Conservation (phyloP, 1,140 invertebrate species). For the Zaprionus kolodkinae region DNA sequence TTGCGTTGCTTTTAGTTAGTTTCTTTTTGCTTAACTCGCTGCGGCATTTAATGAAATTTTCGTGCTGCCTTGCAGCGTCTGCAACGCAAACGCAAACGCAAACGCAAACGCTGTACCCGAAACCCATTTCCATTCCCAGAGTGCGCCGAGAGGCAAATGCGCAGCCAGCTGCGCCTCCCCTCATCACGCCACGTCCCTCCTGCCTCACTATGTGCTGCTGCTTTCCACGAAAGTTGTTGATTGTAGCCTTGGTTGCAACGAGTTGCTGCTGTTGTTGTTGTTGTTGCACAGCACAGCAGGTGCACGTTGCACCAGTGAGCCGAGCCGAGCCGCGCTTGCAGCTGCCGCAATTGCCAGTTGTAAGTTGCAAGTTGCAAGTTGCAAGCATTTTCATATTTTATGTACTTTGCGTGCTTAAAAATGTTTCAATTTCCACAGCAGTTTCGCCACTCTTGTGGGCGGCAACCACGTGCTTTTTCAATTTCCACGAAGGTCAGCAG, state of each 20-base stretch:
- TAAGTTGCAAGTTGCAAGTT: constrained; percentile 37
- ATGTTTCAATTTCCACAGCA: constrained; percentile 53
- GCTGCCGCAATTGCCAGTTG: constrained; percentile 33
- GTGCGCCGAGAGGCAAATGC: constrained; percentile 41
- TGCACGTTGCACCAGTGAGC: constrained; percentile 18
- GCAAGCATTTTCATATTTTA: constrained; percentile 75
- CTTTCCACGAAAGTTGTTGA: background rate
- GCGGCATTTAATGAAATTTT: constrained; percentile 75
- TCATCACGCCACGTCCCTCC: background rate
- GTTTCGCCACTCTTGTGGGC: constrained; percentile 17
- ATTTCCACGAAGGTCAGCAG: constrained; percentile 68
- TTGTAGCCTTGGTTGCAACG: constrained; percentile 8
- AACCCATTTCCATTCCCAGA: constrained; percentile 23
- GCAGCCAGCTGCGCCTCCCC: constrained; percentile 41
- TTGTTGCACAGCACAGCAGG: constrained; percentile 40
- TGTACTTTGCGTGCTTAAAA: constrained; percentile 77
- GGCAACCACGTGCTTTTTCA: constrained; percentile 37
- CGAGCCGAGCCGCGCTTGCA: constrained; percentile 19
- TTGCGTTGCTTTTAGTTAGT: constrained; percentile 61
- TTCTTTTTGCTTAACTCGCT: constrained; percentile 41
- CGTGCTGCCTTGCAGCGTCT: constrained; percentile 14
- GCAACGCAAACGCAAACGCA: background rate
- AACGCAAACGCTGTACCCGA: background rate
- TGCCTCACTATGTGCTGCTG: background rate
- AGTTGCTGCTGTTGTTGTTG: constrained; percentile 15